Percentiles rank a stretch among this genome's conserved stretches.
Conservation (phyloP, 2,888 invertebrate genomes). For the Tanytarsus gracilentus region DNA sequence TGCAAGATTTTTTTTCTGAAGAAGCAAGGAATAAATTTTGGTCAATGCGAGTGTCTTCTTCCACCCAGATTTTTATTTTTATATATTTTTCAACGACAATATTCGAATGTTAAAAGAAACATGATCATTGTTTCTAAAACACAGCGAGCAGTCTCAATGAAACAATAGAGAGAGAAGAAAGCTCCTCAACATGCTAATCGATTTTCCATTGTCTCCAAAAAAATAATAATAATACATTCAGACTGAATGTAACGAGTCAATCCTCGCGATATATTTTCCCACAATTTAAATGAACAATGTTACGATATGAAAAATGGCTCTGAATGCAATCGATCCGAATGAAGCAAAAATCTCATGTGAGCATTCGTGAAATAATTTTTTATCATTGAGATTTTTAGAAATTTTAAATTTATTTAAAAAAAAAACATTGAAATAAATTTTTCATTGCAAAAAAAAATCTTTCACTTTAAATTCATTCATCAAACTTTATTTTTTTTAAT, state of each 20-base stretch:
- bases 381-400: background rate
- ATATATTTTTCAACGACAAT: constrained; percentile 5
- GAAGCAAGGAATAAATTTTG: constrained; percentile 21
- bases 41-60: background rate
- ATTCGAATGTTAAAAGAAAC: constrained; percentile 17
- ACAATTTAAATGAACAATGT: constrained; percentile 19
- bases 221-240: background rate
- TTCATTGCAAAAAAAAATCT: too few relatives aligned
- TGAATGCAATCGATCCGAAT: background rate
- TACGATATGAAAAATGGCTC: constrained; percentile 9
- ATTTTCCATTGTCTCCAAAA: constrained; percentile 28
- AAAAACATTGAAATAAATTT: too few relatives aligned
- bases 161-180: constrained; percentile 23
- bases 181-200: constrained; percentile 25
- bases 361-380: background rate
- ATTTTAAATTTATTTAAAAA: background rate
- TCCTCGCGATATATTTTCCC: constrained; percentile 25
- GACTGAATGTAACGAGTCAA: constrained; percentile 27
- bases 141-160: constrained; percentile 23
- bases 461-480: too few relatives aligned
- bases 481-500: too few relatives aligned
- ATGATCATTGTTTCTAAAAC: constrained; percentile 29
- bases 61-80: background rate
- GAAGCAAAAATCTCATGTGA: background rate
- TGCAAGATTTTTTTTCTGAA: constrained; percentile 5